Evolutionary conservation across 2,888 invertebrate genomes (phyloP), one percentile per base, ranked within the genome.

Genomic region (Punctoribates punctum): DNA sequence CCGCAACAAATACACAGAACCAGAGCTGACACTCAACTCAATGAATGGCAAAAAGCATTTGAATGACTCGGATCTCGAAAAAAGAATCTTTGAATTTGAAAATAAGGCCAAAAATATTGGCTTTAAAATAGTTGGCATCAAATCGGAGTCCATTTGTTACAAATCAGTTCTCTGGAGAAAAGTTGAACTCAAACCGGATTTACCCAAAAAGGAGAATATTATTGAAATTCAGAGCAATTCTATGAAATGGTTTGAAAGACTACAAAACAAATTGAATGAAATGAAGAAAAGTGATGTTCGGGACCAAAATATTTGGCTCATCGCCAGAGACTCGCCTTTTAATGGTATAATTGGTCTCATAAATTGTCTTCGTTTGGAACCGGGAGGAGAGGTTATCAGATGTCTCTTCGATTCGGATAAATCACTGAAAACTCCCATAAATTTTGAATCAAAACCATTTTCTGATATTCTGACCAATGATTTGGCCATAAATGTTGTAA

Each of bases 291-390:
- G 11, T 46, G 70, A 70, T 1, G n/a, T n/a, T 6, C 13, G 27
- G 17, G 15, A n/a, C 1, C 1, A 42, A 25, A 72, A 46, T 17
- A 15, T 72, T 42, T 72, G 72, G 72, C 20, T 72, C 29, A 88
- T 91, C 75, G 87, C 90, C 77, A 88, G 89, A 81, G 89, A 89
- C 60, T n/a, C 46, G 8, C 80, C 82, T 8, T 83, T 87, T 38
- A 87, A 88, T 83, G 97, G 98, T 17, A 87, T 93, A 79, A 86
- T 96, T 76, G 98, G 98, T 67, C 87, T 98, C 83, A 90, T 91
- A 82, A 91, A 94, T 82, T 98, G 98, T 84, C 87, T 98, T 80
- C 90, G 91, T 81, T 89, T 89, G 81, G 96, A 97, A 86, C 88
- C 90, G 9, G 94, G 94, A 79, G 95, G 95, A 11, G 72, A 72